A percentile compares a stretch with the other conserved stretches of the same genome.
These are phyloP conservation scores for Rafetus swinhoei DNA, from an alignment of 2,113 vertebrate species.

Conservation along the genomic window DNA sequence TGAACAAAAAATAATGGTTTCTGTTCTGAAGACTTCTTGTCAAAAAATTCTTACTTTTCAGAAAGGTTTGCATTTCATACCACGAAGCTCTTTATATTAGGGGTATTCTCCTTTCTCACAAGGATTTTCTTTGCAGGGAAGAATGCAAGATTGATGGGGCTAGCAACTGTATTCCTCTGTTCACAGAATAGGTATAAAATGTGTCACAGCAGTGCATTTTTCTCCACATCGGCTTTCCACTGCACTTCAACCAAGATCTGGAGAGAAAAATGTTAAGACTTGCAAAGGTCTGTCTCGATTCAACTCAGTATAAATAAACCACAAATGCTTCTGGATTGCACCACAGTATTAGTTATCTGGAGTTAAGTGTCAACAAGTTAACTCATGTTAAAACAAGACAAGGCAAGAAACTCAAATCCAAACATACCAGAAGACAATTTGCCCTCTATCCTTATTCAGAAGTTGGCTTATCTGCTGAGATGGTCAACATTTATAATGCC, in stretches of 20 bases:
- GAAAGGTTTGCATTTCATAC: background rate
- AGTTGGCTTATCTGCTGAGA: background rate
- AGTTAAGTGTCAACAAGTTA: background rate
- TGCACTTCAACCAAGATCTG: background rate
- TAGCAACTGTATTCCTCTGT: background rate
- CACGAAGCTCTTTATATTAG: background rate
- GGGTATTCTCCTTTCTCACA: background rate
- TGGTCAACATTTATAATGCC: background rate
- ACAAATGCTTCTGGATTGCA: background rate
- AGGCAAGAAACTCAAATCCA: accelerated
- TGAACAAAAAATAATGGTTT: background rate
- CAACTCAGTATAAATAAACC: background rate
- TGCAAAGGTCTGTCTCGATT: background rate
- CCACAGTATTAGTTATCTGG: background rate
- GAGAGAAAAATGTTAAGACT: background rate
- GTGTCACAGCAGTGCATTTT: background rate
- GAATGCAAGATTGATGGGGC: background rate
- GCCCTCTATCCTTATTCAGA: background rate
- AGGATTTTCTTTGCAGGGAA: background rate
- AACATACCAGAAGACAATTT: background rate
- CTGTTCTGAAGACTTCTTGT: slow-evolving; percentile 20
- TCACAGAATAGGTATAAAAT: background rate
- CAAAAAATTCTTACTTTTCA: background rate
- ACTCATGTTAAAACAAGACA: background rate
- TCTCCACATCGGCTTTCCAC: background rate